Percentiles rank a stretch among this genome's conserved stretches.
These are phyloP conservation scores for Chrysogorgia sp. DNA, from an alignment of 92 coral and sea anemone species.

Conservation along the genomic window DNA sequence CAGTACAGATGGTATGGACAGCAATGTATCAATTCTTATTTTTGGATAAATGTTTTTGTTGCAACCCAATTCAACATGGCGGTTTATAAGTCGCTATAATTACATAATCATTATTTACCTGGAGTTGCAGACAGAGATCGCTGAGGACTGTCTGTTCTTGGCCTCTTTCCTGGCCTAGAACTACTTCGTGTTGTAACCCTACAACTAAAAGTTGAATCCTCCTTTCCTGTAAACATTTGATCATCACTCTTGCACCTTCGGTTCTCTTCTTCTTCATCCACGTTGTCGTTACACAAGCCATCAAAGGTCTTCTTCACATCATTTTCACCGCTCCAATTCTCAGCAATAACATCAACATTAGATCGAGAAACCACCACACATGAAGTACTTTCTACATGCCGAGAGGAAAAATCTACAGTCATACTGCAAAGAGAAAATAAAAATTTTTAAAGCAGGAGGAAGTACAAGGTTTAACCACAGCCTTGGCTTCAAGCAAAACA, in stretches of 20 bases:
- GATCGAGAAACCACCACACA: constrained; percentile 50
- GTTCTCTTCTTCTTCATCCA: constrained; percentile 72
- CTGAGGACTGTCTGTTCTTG: constrained; percentile 60
- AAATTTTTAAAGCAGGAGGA: constrained; percentile 5
- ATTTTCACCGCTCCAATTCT: constrained; percentile 56
- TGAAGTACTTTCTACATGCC: constrained; percentile 67
- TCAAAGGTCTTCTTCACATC: constrained; percentile 79
- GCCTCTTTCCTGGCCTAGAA: constrained; percentile 87
- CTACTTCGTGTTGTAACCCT: constrained; percentile 96
- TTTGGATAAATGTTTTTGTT: background rate
- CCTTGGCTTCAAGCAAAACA: background rate
- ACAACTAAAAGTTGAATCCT: constrained; percentile 65
- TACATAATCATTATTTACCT: constrained; percentile 60
- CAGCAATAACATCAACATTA: background rate
- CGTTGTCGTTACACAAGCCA: constrained; percentile 68
- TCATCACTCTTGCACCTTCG: constrained; percentile 63
- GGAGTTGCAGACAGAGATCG: constrained; percentile 65
- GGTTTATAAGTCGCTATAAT: constrained; percentile 31
- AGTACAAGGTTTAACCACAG: background rate
- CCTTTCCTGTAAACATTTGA: constrained; percentile 45
- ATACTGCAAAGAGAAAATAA: constrained; percentile 51
- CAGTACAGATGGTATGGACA: no score
- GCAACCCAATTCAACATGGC: constrained; percentile 71
- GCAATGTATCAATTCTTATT: no score
- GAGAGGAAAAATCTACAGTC: constrained; percentile 74